Evolutionary conservation across 2,888 invertebrate genomes (phyloP).

Genomic region (Lasius platythorax): DNA sequence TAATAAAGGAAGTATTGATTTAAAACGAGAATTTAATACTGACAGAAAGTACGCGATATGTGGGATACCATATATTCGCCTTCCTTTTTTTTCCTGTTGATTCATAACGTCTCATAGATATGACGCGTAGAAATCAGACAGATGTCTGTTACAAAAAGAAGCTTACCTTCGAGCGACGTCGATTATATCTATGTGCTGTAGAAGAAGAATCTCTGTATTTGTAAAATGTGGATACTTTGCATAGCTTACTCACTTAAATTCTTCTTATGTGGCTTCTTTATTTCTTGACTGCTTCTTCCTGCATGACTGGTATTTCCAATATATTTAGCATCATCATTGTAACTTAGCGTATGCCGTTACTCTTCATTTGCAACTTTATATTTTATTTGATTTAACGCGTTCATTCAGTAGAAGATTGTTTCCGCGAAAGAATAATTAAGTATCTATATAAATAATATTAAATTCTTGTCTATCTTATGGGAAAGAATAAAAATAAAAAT

Average conservation of each 20-base stretch:
- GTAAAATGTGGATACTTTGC: slow-evolving; percentile 6
- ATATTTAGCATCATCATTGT: slow-evolving; percentile 21
- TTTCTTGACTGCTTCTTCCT: slow-evolving; percentile 12
- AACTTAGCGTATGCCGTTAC: not conserved
- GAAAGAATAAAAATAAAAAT: not conserved
- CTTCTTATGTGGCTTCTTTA: slow-evolving; percentile 7
- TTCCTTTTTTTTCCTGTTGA: slow-evolving; percentile 11
- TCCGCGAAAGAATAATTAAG: not conserved
- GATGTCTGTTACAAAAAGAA: slow-evolving; percentile 26
- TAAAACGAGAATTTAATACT: not conserved
- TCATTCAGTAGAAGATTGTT: not conserved
- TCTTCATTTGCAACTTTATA: slow-evolving; percentile 18
- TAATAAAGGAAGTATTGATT: not conserved
- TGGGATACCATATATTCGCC: not conserved
- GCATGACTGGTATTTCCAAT: slow-evolving; percentile 16
- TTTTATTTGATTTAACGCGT: not conserved
- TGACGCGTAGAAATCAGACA: slow-evolving; percentile 16
- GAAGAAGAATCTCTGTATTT: slow-evolving; percentile 1
- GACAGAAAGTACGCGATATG: not conserved
- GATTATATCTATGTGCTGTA: not conserved
- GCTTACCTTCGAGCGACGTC: slow-evolving; percentile 21
- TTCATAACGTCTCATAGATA: slow-evolving; percentile 13
- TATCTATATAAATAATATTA: not conserved
- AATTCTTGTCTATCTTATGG: not conserved
- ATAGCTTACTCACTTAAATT: not conserved